Evolutionary conservation across 1,140 invertebrate genomes (phyloP).

Genomic region (Lepidurus apus): DNA sequence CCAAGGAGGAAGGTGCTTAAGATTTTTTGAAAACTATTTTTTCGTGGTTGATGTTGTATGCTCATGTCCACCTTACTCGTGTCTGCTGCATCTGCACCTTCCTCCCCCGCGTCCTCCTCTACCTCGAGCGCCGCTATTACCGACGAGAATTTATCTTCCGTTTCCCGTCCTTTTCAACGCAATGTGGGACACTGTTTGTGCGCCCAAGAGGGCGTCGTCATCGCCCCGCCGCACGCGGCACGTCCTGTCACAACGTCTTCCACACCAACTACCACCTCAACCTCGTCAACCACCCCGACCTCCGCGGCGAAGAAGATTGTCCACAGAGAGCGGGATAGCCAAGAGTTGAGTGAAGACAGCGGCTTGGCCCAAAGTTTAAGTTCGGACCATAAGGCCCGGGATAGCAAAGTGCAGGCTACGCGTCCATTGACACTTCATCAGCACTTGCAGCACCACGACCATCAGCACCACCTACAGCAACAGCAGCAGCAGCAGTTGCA

Average conservation of each 20-base stretch:
- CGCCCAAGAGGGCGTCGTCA: constrained; percentile 20
- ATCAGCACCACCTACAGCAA: constrained; percentile 17
- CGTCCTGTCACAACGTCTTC: not conserved
- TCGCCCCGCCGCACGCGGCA: not conserved
- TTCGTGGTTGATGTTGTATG: not conserved
- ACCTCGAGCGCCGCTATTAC: constrained; percentile 4
- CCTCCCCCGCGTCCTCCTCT: constrained; percentile 1
- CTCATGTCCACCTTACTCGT: constrained; percentile 8
- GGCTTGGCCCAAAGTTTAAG: constrained; percentile 14
- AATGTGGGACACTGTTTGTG: constrained; percentile 27
- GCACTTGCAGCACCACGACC: not conserved
- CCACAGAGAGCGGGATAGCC: not conserved
- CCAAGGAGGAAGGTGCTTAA: not conserved
- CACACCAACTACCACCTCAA: constrained; percentile 20
- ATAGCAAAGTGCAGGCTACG: not conserved
- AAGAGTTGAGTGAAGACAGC: not conserved
- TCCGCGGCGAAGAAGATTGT: not conserved
- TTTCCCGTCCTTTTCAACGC: constrained; percentile 17
- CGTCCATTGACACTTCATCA: not conserved
- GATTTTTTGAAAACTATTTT: not conserved
- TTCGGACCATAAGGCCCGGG: not conserved
- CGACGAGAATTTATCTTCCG: not conserved
- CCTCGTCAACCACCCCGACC: not conserved
- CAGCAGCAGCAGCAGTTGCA: not conserved
- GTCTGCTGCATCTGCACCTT: constrained; percentile 5